These are phyloP conservation scores for Ceyx cyanopectus DNA, from an alignment of 2,113 vertebrate species.

Conservation along the genomic window DNA sequence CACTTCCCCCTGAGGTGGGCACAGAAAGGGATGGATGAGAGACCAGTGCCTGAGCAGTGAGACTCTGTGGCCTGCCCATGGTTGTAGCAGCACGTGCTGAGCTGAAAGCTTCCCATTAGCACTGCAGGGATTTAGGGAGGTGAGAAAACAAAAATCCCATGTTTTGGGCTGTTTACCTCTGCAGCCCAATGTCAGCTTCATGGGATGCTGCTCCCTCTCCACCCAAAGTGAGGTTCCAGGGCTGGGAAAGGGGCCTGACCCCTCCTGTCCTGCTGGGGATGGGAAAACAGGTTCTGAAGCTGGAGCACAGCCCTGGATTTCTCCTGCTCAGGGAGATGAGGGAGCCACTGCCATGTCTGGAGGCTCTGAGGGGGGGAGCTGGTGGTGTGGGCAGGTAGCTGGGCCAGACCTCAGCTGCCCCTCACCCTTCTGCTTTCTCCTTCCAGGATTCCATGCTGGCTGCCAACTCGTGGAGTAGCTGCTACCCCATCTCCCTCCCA, in stretches of 20 bases:
- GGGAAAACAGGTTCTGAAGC: neutral
- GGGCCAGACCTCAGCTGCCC: neutral
- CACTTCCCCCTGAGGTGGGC: neutral
- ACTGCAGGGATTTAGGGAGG: neutral
- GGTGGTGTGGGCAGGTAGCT: neutral
- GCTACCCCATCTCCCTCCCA: constrained; percentile 58
- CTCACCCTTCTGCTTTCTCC: neutral
- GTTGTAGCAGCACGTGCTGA: neutral
- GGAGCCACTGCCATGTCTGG: neutral
- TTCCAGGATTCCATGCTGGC: constrained; percentile 75
- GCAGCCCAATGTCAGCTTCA: neutral
- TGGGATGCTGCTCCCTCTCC: neutral
- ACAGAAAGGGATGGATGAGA: neutral
- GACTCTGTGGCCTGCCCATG: neutral
- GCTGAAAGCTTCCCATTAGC: neutral
- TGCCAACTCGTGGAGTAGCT: constrained; percentile 62
- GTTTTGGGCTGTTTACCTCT: neutral
- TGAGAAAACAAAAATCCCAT: neutral
- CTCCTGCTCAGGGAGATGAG: fast-evolving
- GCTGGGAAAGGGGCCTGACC: neutral
- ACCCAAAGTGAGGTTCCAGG: neutral
- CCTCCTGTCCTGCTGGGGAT: neutral
- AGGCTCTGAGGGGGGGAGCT: neutral
- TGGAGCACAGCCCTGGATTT: neutral
- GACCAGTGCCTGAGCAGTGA: neutral